phyloP scores from a whole-genome alignment of 2,113 vertebrate genomes.

The Tychaedon coryphoeus region DNA sequence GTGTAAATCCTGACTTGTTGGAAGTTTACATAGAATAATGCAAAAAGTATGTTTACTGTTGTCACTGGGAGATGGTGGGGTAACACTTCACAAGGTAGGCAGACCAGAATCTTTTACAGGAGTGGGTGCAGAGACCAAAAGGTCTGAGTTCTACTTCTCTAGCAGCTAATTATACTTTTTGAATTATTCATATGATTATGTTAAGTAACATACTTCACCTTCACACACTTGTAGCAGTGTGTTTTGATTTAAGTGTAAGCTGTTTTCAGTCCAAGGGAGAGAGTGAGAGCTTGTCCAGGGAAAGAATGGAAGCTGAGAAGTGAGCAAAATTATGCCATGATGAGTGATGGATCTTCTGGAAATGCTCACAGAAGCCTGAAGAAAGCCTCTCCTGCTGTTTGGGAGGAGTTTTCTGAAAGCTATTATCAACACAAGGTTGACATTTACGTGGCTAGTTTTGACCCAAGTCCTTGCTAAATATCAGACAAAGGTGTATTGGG shows the following conservation, averaged over 20 bases:
- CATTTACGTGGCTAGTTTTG: not conserved
- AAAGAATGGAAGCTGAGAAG: not conserved
- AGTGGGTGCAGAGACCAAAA: not conserved
- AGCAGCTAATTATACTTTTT: not conserved
- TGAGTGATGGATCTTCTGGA: not conserved
- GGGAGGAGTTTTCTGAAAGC: not conserved
- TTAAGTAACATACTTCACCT: not conserved
- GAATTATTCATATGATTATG: not conserved
- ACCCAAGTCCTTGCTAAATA: not conserved
- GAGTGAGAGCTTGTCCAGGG: accelerated
- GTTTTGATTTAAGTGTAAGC: not conserved
- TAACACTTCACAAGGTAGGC: not conserved
- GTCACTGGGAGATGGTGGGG: not conserved
- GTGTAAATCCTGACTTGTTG: not conserved
- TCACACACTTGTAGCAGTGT: not conserved
- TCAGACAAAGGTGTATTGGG: not conserved
- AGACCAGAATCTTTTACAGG: not conserved
- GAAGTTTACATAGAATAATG: not conserved
- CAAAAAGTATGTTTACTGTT: not conserved
- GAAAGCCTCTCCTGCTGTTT: not conserved
- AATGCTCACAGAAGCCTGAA: not conserved
- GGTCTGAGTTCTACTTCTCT: not conserved
- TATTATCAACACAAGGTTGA: not conserved
- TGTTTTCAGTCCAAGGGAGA: not conserved
- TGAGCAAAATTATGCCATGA: not conserved